Conservation (phyloP, 2,797 vertebrate genomes). For the Pachyuromys duprasi region DNA sequence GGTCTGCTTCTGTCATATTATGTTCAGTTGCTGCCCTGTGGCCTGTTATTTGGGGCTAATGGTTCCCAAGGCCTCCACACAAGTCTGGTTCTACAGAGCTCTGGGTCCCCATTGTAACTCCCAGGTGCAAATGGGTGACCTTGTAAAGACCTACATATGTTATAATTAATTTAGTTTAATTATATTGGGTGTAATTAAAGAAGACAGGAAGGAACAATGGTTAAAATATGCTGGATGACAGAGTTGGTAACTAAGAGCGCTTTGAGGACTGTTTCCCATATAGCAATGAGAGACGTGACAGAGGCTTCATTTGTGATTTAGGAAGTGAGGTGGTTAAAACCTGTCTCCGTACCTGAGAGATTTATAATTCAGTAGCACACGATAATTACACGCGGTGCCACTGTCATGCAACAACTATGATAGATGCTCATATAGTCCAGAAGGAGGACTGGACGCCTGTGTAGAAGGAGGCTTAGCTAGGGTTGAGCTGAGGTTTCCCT, state of each 20-base stretch:
- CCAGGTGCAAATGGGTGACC: slow-evolving; percentile 33
- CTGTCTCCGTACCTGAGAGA: background rate
- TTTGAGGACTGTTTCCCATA: background rate
- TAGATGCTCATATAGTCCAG: background rate
- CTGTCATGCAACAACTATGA: background rate
- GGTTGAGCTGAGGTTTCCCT: background rate
- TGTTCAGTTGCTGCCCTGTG: background rate
- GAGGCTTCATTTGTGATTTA: slow-evolving; percentile 4
- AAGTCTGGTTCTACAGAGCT: background rate
- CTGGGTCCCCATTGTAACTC: background rate
- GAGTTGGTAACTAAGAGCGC: slow-evolving; percentile 9
- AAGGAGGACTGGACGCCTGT: background rate
- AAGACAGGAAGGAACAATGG: slow-evolving; percentile 42
- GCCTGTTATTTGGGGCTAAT: background rate
- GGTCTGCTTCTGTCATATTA: background rate
- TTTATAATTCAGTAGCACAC: background rate
- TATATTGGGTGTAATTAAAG: slow-evolving; percentile 61
- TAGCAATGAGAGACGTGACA: background rate
- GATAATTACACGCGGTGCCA: background rate
- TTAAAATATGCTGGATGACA: slow-evolving; percentile 56
- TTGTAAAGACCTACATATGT: slow-evolving; percentile 58
- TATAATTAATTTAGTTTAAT: slow-evolving; percentile 71
- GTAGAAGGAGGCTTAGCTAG: background rate
- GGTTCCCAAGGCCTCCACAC: background rate
- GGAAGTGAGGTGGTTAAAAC: background rate